phyloP scores from a whole-genome alignment of 1,140 invertebrate species.

The Drosophila kurseongensis region DNA sequence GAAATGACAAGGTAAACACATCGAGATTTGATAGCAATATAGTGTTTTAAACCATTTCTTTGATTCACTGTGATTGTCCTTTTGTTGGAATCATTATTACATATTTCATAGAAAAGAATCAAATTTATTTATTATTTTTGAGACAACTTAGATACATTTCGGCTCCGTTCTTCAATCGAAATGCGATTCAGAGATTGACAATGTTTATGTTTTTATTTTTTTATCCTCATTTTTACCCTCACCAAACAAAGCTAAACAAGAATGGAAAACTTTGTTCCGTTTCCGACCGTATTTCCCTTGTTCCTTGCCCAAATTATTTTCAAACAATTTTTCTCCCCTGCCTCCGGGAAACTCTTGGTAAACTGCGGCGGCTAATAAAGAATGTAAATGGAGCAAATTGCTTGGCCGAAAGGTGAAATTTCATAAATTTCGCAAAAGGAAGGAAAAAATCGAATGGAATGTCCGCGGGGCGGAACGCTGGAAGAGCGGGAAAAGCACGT shows the following conservation, averaged over 20 bases:
- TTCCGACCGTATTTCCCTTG: constrained; percentile 9
- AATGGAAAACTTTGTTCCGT: constrained; percentile 23
- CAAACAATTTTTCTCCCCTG: constrained; percentile 26
- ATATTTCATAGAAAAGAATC: neutral
- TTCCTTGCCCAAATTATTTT: constrained; percentile 24
- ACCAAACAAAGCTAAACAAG: neutral
- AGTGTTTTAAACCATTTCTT: neutral
- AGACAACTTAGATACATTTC: no score
- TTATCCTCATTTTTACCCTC: neutral
- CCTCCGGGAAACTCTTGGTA: constrained; percentile 17
- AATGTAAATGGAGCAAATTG: constrained; percentile 83
- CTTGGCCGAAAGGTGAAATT: constrained; percentile 78
- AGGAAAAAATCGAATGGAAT: constrained; percentile 21
- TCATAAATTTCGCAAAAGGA: constrained; percentile 68
- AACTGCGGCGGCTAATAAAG: constrained; percentile 72
- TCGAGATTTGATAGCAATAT: neutral
- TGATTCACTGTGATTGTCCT: neutral
- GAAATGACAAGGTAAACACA: neutral
- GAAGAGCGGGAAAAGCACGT: constrained; percentile 25
- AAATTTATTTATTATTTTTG: no score
- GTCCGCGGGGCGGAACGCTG: constrained; percentile 17
- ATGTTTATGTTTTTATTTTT: constrained; percentile 27
- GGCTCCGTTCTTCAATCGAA: no score
- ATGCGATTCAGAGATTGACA: constrained; percentile 53
- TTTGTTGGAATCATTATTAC: neutral